A percentile compares a stretch with the other conserved stretches of the same genome.
These are phyloP conservation scores for Zele albiditarsus DNA, from an alignment of 2,888 invertebrate genomes.

Conservation along the genomic window DNA sequence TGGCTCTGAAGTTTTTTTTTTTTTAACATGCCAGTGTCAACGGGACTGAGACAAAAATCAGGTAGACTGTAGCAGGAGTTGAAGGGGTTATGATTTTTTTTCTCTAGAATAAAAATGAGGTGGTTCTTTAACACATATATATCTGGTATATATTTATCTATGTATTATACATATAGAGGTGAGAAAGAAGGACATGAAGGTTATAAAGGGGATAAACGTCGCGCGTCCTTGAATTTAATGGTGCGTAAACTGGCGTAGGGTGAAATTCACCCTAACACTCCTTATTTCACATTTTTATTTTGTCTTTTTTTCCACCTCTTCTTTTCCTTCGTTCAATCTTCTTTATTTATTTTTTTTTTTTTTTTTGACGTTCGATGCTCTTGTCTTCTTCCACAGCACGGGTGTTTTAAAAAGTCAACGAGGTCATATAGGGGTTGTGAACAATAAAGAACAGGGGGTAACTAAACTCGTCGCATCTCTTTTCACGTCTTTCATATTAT, in stretches of 20 bases:
- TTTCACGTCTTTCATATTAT: conserved; percentile 5
- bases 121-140: conserved; percentile 20
- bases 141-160: neutral
- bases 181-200: conserved; percentile 49
- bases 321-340: conserved; percentile 2
- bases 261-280: conserved; percentile 22
- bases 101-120: conserved; percentile 34
- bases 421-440: conserved; percentile 17
- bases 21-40: conserved; percentile 35
- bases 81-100: conserved; percentile 35
- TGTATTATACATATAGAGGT: conserved; percentile 30
- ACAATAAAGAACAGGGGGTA: conserved; percentile 27
- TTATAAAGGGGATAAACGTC: conserved; percentile 66
- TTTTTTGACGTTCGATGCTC: neutral
- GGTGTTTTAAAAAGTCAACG: conserved; percentile 36
- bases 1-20: conserved; percentile 5
- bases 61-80: conserved; percentile 28
- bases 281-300: conserved; percentile 12
- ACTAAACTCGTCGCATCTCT: conserved; percentile 22
- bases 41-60: conserved; percentile 42
- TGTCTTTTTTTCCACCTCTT: conserved; percentile 34
- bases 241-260: conserved; percentile 65
- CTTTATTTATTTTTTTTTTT: neutral
- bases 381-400: conserved; percentile 2
- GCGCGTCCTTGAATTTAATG: conserved; percentile 68